phyloP scores from a whole-genome alignment of 2,113 vertebrate genomes.

The Amazona vittata region DNA sequence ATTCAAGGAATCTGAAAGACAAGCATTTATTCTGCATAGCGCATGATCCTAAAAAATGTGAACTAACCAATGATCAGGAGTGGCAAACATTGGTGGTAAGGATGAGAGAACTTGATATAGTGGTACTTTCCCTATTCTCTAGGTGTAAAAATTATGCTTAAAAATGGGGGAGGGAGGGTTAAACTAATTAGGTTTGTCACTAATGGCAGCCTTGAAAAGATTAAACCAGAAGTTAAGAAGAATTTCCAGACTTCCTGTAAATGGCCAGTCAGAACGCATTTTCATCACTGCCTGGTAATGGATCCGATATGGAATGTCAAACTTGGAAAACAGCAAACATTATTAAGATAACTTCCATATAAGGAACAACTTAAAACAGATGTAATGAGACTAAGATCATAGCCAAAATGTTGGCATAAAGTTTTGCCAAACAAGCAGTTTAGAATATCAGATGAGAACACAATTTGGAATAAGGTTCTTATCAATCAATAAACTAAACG shows the following conservation, averaged over 20 bases:
- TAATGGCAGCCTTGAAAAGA: constrained; percentile 13
- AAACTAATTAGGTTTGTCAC: not conserved
- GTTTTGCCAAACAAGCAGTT: constrained; percentile 46
- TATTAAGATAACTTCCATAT: constrained; percentile 45
- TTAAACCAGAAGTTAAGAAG: constrained; percentile 32
- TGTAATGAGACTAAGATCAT: constrained; percentile 32
- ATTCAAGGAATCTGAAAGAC: not conserved
- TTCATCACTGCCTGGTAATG: constrained; percentile 45
- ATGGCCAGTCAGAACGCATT: constrained; percentile 7
- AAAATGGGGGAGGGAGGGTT: not conserved
- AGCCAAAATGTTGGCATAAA: not conserved
- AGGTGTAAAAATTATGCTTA: constrained; percentile 32
- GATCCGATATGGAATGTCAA: constrained; percentile 5
- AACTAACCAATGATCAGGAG: not conserved
- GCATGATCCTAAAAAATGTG: not conserved
- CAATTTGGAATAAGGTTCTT: constrained; percentile 22
- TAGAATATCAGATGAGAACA: constrained; percentile 37
- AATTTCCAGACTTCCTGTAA: constrained; percentile 45
- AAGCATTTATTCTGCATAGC: not conserved
- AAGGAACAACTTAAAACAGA: constrained; percentile 55
- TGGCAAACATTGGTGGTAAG: fast-evolving
- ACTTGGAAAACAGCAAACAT: constrained; percentile 49
- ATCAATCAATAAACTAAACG: constrained; percentile 33
- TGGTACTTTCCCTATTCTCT: not conserved
- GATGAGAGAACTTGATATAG: not conserved